Evolutionary conservation across 2,888 invertebrate species (phyloP), one percentile per base, ranked within the genome.

Genomic region (Cepaea hortensis): DNA sequence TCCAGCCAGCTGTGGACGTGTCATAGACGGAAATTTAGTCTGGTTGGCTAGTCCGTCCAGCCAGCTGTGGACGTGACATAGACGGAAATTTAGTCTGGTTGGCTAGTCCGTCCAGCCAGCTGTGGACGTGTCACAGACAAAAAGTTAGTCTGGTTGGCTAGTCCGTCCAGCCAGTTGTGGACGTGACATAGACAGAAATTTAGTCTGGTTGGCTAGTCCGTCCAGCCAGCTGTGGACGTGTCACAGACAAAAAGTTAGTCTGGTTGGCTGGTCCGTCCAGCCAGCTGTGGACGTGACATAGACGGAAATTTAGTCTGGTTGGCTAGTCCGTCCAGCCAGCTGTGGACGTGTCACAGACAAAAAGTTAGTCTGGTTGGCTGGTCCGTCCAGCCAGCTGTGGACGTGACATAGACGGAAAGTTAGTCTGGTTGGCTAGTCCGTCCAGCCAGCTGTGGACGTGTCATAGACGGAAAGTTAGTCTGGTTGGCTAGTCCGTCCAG

Each of bases 101-200:
- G 6, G 94, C 94, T 46, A 94, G 90, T 13, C 90, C 87, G 87
- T 94, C 94, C 85, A 94, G 88, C 94, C 94, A 94, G 79, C 90
- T 90, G 81, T 11, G 20, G 50, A 48, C n/a, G 23, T 9, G 35
- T 35, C 11, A 23, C 5, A 73, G 4, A 20, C 9, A 11, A 15
- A 62, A 62, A 7, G 15, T 62, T 9, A 75, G 15, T 15, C 62
- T n/a, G n/a, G n/a, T n/a, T n/a, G n/a, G n/a, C n/a, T n/a, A n/a
- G n/a, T n/a, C n/a, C n/a, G n/a, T n/a, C n/a, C n/a, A n/a, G n/a
- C n/a, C n/a, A n/a, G n/a, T n/a, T n/a, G n/a, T n/a, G n/a, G n/a
- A n/a, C n/a, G n/a, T n/a, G n/a, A n/a, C n/a, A 23, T 5, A 73
- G 4, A 20, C 9, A 11, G 62, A 62, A 62, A 7, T 11, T n/a